Evolutionary conservation across 2,888 invertebrate genomes (phyloP).

Genomic region (Macrophya alboannulata): DNA sequence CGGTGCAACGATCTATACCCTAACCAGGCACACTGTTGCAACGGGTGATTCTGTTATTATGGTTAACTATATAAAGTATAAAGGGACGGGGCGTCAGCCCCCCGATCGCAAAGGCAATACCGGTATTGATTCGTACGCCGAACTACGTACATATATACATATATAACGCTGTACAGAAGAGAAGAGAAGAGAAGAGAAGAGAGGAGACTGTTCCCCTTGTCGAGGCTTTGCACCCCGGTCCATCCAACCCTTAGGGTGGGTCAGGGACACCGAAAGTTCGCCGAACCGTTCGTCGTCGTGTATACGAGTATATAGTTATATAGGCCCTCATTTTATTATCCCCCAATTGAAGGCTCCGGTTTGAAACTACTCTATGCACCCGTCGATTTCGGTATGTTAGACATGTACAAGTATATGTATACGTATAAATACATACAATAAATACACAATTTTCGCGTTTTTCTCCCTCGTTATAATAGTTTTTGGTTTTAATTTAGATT

Average conservation of each 20-base stretch:
- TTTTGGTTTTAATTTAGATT: no score
- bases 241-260: slow-evolving; percentile 75
- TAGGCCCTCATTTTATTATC: not conserved
- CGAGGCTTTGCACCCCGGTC: slow-evolving; percentile 40
- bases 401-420: not conserved
- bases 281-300: slow-evolving; percentile 29
- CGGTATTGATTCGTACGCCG: slow-evolving; percentile 41
- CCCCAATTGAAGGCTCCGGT: not conserved
- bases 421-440: not conserved
- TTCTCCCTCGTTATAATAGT: not conserved
- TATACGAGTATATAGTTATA: not conserved
- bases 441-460: not conserved
- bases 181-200: slow-evolving; percentile 2
- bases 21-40: not conserved
- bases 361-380: not conserved
- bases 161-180: not conserved
- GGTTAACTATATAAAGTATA: not conserved
- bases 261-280: slow-evolving; percentile 73
- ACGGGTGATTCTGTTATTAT: not conserved
- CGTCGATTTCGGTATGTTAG: not conserved
- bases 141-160: not conserved
- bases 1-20: not conserved
- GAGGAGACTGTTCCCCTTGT: slow-evolving; percentile 33
- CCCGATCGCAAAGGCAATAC: not conserved
- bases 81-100: slow-evolving; percentile 29